Conservation (phyloP, 2,113 vertebrate genomes). For the Dicaeum eximium region DNA sequence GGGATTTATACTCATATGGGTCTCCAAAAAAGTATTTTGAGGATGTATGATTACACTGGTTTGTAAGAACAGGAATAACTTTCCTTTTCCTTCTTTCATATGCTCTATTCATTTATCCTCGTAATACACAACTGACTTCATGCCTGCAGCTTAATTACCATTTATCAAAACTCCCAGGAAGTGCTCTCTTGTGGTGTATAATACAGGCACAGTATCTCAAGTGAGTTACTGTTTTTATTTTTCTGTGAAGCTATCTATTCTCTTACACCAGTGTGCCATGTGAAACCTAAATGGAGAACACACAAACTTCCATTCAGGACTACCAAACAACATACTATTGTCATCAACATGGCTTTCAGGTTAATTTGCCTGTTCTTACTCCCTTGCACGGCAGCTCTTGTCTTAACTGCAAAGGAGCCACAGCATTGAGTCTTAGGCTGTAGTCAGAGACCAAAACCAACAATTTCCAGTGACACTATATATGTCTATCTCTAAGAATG, state of each 20-base stretch:
- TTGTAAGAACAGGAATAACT: background rate
- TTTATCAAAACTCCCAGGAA: background rate
- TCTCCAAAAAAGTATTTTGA: background rate
- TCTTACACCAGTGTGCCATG: background rate
- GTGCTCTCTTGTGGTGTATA: background rate
- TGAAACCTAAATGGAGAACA: background rate
- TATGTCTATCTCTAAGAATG: background rate
- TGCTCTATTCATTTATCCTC: background rate
- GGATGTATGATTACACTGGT: background rate
- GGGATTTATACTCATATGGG: background rate
- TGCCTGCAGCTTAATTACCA: background rate
- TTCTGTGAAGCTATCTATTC: background rate
- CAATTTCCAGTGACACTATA: background rate
- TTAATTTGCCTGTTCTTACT: background rate
- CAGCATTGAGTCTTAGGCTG: background rate
- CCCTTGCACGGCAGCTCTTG: background rate
- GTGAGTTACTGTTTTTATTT: background rate
- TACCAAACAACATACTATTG: accelerated
- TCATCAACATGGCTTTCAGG: background rate
- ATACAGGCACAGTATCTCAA: background rate
- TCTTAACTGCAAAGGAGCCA: background rate
- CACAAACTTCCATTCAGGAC: background rate
- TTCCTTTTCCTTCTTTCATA: background rate
- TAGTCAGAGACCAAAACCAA: background rate
- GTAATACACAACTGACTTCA: background rate